phyloP scores from a whole-genome alignment of 30 jellyfish, hydroid and myxozoan species.

The Aurelia aurita region DNA sequence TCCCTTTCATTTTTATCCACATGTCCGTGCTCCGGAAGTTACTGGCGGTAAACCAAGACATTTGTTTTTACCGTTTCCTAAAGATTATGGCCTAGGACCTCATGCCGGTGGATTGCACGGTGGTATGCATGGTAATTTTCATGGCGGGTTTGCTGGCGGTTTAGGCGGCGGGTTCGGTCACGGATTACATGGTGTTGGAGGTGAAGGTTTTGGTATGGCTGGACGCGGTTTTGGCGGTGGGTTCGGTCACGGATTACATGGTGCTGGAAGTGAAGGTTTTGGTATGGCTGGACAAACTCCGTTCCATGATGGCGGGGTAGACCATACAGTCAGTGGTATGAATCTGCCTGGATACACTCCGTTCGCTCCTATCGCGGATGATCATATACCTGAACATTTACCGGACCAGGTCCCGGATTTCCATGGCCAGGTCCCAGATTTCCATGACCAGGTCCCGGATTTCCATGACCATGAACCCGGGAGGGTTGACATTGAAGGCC shows the following conservation, averaged over 20 bases:
- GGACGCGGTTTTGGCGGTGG: constrained; percentile 1
- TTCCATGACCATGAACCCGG: neutral
- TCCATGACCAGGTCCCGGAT: neutral
- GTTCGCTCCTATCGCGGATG: constrained; percentile 27
- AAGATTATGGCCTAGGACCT: constrained; percentile 14
- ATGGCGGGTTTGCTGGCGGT: constrained; percentile 28
- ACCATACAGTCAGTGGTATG: neutral
- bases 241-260: constrained; percentile 16
- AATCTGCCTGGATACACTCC: neutral
- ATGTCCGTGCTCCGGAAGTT: constrained; percentile 66
- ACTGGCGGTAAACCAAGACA: constrained; percentile 84
- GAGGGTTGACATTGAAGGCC: constrained; percentile 45
- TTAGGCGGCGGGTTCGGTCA: neutral
- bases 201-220: neutral
- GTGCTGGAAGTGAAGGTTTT: neutral
- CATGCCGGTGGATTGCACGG: constrained; percentile 58
- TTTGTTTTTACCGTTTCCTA: constrained; percentile 78
- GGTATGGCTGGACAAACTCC: neutral
- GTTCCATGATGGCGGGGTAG: neutral
- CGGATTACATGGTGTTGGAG: neutral
- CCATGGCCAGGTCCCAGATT: neutral
- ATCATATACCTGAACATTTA: neutral
- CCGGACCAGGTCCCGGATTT: neutral
- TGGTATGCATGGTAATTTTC: constrained; percentile 32
- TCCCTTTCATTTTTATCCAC: constrained; percentile 79